Evolutionary conservation across 92 coral and sea anemone genomes (phyloP), one percentile per base, ranked within the genome.

Genomic region (Pocillopora meandrina): DNA sequence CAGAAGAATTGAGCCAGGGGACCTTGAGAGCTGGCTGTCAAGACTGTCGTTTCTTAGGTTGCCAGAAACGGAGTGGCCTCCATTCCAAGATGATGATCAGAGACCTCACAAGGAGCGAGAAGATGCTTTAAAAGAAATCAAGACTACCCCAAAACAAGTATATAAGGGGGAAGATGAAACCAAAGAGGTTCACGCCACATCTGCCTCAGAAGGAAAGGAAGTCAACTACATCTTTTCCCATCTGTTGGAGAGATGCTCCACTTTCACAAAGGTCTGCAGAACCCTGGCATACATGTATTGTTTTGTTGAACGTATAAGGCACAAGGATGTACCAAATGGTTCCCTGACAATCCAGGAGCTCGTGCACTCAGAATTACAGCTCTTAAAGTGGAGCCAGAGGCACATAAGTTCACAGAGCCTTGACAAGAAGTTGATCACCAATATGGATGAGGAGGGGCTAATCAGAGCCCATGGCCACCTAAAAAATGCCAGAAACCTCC

Each of bases 381-480:
- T 87, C 61, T 67, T 87, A 36, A 81, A 87, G 52, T 86, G 86
- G 86, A n/a, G 67, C 21, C 90, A 87, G 33, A 67, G 14, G 16
- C 81, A 61, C 74, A 10, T 82, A 77, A 63, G 71, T 18, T 56
- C 52, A 3, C 56, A 35, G 6, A 35, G 9, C 55, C 76, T 76
- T 23, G 80, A 82, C 56, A 12, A 86, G 73, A 66, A 61, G 18
- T 62, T 77, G 17, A 52, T 85, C 65, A 84, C 82, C 23, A 67
- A 67, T 26, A 77, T 20, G 10, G 88, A 85, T 47, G 58, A 85
- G 19, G 66, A 85, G n/a, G 88, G 88, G 17, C 67, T 84, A 31
- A 79, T 84, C 74, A 66, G 90, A 67, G 90, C 82, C 23, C 88
- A 83, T 65, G 91, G 91, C 79, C 87, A 69, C 61, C 86, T 86